phyloP scores from a whole-genome alignment of 2,888 invertebrate species.

The Heliconius sara region DNA sequence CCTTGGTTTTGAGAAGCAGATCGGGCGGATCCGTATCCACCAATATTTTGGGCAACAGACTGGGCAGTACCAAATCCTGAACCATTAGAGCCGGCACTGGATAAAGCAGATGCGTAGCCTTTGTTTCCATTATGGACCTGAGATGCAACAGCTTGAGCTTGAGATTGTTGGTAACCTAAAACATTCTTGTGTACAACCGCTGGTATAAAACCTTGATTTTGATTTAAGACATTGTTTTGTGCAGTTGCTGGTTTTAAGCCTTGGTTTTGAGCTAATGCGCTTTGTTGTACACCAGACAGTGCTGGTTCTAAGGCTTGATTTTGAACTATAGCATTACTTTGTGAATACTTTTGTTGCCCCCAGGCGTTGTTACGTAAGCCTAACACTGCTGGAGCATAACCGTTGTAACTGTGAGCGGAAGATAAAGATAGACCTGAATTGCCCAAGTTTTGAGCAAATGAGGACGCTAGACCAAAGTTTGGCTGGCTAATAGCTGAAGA shows the following conservation, averaged over 20 bases:
- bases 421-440: slow-evolving; percentile 61
- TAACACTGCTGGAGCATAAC: slow-evolving; percentile 54
- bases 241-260: slow-evolving; percentile 48
- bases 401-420: slow-evolving; percentile 61
- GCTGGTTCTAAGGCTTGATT: background rate
- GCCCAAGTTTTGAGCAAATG: slow-evolving; percentile 58
- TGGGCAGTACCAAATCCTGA: slow-evolving; percentile 59
- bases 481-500: slow-evolving; percentile 35
- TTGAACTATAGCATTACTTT: background rate
- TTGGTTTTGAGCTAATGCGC: background rate
- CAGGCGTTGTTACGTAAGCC: background rate
- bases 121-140: slow-evolving; percentile 29
- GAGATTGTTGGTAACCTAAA: slow-evolving; percentile 34
- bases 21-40: slow-evolving; percentile 55
- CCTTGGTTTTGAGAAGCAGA: slow-evolving; percentile 58
- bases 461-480: slow-evolving; percentile 52
- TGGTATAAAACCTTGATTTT: slow-evolving; percentile 22
- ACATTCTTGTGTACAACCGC: slow-evolving; percentile 56
- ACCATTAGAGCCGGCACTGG: slow-evolving; percentile 52
- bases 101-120: slow-evolving; percentile 50
- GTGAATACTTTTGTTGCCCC: background rate
- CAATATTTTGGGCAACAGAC: slow-evolving; percentile 58
- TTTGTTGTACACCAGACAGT: background rate
- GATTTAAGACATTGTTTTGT: slow-evolving; percentile 49
- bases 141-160: slow-evolving; percentile 30